Conservation (phyloP, 2,113 vertebrate species). For the Phaetusa simplex region DNA sequence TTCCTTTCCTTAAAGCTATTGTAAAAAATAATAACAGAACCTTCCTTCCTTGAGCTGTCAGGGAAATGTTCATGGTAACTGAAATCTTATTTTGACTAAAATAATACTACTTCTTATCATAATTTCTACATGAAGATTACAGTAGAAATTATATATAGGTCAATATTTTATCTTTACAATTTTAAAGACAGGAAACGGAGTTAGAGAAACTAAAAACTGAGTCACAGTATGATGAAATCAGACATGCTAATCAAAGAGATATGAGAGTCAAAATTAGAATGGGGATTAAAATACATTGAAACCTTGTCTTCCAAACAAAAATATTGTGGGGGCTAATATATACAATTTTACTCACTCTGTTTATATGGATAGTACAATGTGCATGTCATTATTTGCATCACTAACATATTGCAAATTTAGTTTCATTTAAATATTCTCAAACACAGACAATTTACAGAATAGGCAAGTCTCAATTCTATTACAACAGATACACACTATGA, state of each 20-base stretch:
- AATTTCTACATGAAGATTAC: not conserved
- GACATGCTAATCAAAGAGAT: not conserved
- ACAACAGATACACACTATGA: not conserved
- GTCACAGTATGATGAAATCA: not conserved
- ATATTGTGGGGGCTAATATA: not conserved
- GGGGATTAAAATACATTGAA: not conserved
- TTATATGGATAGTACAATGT: not conserved
- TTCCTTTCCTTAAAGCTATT: not conserved
- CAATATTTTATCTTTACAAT: not conserved
- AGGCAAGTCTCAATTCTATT: not conserved
- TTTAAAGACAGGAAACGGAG: not conserved
- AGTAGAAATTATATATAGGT: not conserved
- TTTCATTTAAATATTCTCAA: not conserved
- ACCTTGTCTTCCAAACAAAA: not conserved
- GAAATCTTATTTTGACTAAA: not conserved
- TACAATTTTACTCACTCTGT: not conserved
- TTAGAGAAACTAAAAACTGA: not conserved
- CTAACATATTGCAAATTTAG: not conserved
- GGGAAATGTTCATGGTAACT: not conserved
- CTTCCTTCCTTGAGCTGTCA: not conserved
- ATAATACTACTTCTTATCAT: not conserved
- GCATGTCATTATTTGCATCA: not conserved
- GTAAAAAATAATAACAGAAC: not conserved
- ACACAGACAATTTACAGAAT: not conserved
- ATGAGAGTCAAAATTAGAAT: not conserved